Conservation (phyloP, 2,797 vertebrate species). For the Bucorvus abyssinicus region DNA sequence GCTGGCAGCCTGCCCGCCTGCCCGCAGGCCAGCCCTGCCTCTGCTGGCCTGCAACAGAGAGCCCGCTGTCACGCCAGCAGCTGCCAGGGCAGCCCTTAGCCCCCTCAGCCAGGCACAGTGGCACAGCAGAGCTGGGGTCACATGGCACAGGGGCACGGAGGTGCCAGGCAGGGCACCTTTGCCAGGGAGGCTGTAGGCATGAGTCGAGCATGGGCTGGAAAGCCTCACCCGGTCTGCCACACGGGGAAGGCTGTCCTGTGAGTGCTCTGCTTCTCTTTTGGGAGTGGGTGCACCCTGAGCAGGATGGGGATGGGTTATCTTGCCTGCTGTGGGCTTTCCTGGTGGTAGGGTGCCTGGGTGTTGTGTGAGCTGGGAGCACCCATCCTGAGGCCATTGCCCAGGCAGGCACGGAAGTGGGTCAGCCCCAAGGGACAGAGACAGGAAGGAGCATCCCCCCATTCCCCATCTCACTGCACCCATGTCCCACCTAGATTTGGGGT, state of each 20-base stretch:
- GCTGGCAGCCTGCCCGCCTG: background rate
- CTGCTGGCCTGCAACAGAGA: background rate
- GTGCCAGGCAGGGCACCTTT: background rate
- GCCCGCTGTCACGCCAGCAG: accelerated
- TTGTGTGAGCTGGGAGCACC: background rate
- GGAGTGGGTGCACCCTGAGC: background rate
- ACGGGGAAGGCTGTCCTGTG: background rate
- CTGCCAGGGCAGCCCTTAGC: background rate
- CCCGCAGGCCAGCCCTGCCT: background rate
- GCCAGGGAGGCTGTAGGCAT: background rate
- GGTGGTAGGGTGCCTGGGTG: background rate
- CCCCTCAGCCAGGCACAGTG: background rate
- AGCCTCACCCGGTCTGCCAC: background rate
- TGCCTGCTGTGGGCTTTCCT: accelerated
- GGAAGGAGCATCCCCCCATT: background rate
- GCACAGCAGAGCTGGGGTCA: accelerated
- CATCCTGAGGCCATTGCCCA: accelerated
- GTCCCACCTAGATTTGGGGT: background rate
- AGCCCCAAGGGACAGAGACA: background rate
- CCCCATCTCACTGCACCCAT: accelerated
- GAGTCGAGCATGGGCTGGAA: background rate
- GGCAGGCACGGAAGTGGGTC: background rate
- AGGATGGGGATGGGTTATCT: accelerated
- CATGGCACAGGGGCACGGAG: background rate
- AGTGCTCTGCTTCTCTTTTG: background rate